Conservation (phyloP, 2,797 vertebrate genomes). For the Petrocephalus sullivani region DNA sequence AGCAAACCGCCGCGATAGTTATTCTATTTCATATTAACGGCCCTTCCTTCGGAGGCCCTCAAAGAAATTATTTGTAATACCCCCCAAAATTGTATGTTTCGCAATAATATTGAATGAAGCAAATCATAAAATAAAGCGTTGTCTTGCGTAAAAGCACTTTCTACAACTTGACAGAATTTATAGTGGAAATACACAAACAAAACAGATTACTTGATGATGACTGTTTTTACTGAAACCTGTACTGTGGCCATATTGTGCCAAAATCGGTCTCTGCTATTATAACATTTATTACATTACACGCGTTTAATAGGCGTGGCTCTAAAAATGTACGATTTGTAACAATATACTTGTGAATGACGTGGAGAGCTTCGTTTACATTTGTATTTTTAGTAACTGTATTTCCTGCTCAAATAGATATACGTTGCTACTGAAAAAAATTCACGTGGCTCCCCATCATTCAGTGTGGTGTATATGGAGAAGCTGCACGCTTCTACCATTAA, state of each 20-base stretch:
- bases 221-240: neutral
- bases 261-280: neutral
- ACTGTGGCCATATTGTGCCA: neutral
- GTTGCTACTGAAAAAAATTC: neutral
- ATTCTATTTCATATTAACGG: neutral
- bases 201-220: neutral
- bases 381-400: neutral
- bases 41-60: neutral
- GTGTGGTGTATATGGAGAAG: neutral
- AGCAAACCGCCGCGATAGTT: neutral
- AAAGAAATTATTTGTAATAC: neutral
- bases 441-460: neutral
- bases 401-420: neutral
- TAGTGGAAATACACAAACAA: neutral
- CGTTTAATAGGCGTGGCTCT: neutral
- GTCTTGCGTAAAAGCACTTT: neutral
- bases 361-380: neutral
- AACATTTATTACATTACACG: neutral
- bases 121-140: neutral
- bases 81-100: neutral
- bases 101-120: neutral
- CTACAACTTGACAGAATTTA: neutral
- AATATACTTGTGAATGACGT: neutral
- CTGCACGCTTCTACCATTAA: neutral
- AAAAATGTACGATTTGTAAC: neutral